Evolutionary conservation across 1,140 invertebrate species (phyloP).

Genomic region (Gryllus bimaculatus): DNA sequence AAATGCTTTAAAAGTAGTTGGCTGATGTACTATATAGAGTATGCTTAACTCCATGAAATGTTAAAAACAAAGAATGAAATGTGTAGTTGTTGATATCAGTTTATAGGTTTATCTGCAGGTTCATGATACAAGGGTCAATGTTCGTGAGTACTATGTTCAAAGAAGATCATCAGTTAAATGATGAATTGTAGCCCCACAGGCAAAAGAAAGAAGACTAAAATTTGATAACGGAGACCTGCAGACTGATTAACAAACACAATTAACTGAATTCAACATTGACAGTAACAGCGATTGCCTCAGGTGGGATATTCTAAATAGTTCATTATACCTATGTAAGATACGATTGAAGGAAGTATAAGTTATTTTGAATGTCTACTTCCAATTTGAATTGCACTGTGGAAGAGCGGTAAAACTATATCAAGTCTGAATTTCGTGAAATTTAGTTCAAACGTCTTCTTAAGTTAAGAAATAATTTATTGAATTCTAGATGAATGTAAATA

Average conservation of each 20-base stretch:
- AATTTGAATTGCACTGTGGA: background rate
- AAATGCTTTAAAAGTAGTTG: background rate
- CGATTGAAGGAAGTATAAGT: background rate
- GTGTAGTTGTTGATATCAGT: no score
- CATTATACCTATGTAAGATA: background rate
- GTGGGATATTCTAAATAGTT: background rate
- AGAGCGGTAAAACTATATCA: background rate
- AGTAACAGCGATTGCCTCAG: background rate
- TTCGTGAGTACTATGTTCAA: no score
- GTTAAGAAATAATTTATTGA: constrained; percentile 6
- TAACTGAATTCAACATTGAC: no score
- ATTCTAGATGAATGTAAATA: background rate
- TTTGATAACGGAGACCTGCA: no score
- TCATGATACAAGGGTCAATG: no score
- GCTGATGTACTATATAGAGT: background rate
- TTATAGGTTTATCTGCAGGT: no score
- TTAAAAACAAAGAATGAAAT: background rate
- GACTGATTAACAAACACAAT: no score
- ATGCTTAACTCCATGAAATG: background rate
- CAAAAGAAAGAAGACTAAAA: no score
- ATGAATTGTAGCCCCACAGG: no score
- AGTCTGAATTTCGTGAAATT: background rate
- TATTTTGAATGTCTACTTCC: background rate
- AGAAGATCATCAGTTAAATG: no score
- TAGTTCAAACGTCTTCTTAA: background rate